Conservation (phyloP, 2,113 vertebrate species). For the Rhinoderma darwinii region DNA sequence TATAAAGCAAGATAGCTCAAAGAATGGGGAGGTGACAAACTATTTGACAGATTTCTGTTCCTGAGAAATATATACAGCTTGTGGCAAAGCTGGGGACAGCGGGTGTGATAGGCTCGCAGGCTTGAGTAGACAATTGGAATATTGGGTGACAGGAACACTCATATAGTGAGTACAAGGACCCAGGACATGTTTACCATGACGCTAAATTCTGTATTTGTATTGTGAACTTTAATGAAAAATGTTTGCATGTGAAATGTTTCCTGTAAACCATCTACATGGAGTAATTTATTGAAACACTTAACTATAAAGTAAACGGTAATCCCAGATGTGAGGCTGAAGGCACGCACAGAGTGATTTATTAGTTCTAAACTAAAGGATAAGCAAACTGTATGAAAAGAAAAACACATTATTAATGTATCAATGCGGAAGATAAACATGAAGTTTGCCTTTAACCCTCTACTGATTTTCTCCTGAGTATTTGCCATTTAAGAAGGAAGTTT, state of each 20-base stretch:
- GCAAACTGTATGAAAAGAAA: not conserved
- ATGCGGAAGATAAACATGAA: constrained; percentile 18
- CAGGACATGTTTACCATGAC: not conserved
- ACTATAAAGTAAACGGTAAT: constrained; percentile 16
- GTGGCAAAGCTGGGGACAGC: not conserved
- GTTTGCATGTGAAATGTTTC: constrained; percentile 39
- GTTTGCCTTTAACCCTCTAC: not conserved
- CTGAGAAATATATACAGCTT: not conserved
- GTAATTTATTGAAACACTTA: constrained; percentile 21
- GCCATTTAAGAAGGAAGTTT: constrained; percentile 62
- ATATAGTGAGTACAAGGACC: not conserved
- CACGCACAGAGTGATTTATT: constrained; percentile 23
- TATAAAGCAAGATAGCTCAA: too few relatives aligned
- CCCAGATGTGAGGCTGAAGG: constrained; percentile 24
- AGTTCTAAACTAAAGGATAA: constrained; percentile 27
- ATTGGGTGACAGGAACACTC: too few relatives aligned
- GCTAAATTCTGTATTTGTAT: not conserved
- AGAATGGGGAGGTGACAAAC: too few relatives aligned
- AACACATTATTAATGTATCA: constrained; percentile 7
- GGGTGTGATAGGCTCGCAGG: too few relatives aligned
- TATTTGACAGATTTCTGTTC: too few relatives aligned
- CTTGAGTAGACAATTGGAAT: not conserved
- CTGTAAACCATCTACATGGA: constrained; percentile 12
- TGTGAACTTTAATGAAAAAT: constrained; percentile 5
- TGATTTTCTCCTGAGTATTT: constrained; percentile 53